phyloP scores from a whole-genome alignment of 2,113 vertebrate species.

The Orycteropus afer region DNA sequence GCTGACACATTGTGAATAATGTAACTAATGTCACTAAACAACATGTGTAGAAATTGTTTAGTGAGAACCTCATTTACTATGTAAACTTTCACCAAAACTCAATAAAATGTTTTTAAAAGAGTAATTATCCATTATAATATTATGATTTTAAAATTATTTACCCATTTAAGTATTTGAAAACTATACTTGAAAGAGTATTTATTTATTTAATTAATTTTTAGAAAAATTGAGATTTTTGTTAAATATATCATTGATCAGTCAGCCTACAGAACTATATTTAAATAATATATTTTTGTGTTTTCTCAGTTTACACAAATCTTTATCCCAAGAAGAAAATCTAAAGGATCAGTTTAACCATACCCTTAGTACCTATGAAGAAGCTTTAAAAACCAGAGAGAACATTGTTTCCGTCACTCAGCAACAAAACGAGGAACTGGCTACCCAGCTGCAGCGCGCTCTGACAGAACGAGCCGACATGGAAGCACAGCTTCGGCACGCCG shows the following conservation, averaged over 20 bases:
- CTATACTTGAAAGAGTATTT: neutral
- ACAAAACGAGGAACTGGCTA: constrained; percentile 86
- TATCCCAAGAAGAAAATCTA: constrained; percentile 85
- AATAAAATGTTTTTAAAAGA: neutral
- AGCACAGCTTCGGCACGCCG: constrained; percentile 85
- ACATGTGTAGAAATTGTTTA: neutral
- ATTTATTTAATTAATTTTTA: constrained; percentile 49
- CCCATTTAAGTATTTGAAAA: neutral
- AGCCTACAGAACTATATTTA: constrained; percentile 40
- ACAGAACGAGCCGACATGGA: constrained; percentile 83
- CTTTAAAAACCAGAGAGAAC: constrained; percentile 79
- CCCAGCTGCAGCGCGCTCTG: constrained; percentile 86
- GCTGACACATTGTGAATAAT: neutral
- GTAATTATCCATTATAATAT: neutral
- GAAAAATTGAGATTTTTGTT: constrained; percentile 39
- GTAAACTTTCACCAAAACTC: neutral
- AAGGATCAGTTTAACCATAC: constrained; percentile 83
- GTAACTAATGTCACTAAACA: neutral
- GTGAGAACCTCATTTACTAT: neutral
- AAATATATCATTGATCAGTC: neutral
- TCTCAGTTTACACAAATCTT: constrained; percentile 86
- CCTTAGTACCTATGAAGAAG: constrained; percentile 80
- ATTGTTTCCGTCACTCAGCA: constrained; percentile 83
- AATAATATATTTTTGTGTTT: constrained; percentile 58
- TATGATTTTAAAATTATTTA: constrained; percentile 45